Base-by-base conservation (phyloP, 2,113 vertebrate species). In the Bungarus multicinctus region DNA sequence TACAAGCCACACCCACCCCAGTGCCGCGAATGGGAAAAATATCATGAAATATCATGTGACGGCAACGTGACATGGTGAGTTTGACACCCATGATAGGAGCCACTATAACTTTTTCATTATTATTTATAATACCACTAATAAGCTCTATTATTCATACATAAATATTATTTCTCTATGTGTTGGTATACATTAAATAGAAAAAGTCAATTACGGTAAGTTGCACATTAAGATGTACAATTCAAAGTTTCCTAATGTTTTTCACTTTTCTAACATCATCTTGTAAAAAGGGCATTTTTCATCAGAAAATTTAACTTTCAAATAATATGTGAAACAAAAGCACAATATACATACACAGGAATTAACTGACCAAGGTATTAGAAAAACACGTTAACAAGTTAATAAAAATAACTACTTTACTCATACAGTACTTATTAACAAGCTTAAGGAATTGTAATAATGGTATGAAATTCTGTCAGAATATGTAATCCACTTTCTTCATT, bases 381-480 rank as follows among this genome's bases (percentile, higher is more conserved):
- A 58, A 87, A 50, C n/a, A 87, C 23, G 23, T 50, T 50, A 20
- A 50, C 50, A 88, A 54, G 58, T 69, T 88, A 5, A 27, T 87
- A 55, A 87, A 50, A 57, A 91, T 3, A 47, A 91, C 22, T n/a
- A n/a, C 81, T 86, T 85, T 86, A 58, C 10, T 47, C 34, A 43
- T 53, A 52, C 50, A 50, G 50, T 10, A 50, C 27, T 69, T 45
- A n/a, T 91, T 12, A 87, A 45, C 64, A 39, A 30, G 88, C 1
- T 34, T 85, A 58, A 55, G 7, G 53, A 50, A 85, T 30, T 20
- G 16, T 89, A 9, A 34, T 58, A 85, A 81, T 25, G 39, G 25
- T 34, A 60, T 45, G 30, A 74, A 92, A 54, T 85, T 89, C 30
- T 89, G 54, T 89, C 69, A 89, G 74, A 58, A 92, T 30, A 89